Base-by-base conservation (phyloP, 92 coral and sea anemone species). In the Metridium senile region DNA sequence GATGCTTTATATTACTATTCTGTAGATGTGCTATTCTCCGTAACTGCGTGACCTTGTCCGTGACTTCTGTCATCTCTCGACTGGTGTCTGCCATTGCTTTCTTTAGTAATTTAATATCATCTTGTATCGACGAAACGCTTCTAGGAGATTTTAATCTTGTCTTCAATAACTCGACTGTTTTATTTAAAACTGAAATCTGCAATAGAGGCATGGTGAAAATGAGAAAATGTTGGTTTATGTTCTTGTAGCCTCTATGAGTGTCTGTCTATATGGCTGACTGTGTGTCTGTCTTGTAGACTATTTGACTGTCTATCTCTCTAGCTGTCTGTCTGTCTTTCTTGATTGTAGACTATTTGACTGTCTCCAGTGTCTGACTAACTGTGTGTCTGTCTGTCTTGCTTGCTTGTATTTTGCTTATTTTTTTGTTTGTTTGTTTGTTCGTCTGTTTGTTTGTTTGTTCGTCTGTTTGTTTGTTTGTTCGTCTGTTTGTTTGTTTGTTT, bases 1-100 rank as follows among this genome's bases (percentile, higher is more conserved):
- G 83, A 43, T 68, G 59, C 19, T 75, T 77, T 23, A 91, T 34
- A 66, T 79, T 79, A 27, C 21, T 56, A 64, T 79, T 75, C 68
- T 91, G 89, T 43, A 81, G 65, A 39, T 78, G 86, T 22, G 97
- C 97, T 61, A 91, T 75, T 35, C 54, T 76, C 16, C 83, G 74
- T 9, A 91, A 83, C 76, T 85, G 92, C 33, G 78, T 82, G 30
- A 91, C 87, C 18, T 86, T 88, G 54, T 85, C 97, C 26, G 82
- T 85, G 32, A 91, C 74, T 35, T 86, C 93, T 0, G 93, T 91
- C 46, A 91, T 91, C 45, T 91, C 93, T 26, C 83, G 80, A 22
- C 88, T 82, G 49, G 93, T 88, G 56, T 91, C 97, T 0, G 97
- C 97, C 97, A 91, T 91, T 69, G 90, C 97, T 61, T 85, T 91